phyloP scores from a whole-genome alignment of 2,888 invertebrate species.

The Eupelmus urozonus region DNA sequence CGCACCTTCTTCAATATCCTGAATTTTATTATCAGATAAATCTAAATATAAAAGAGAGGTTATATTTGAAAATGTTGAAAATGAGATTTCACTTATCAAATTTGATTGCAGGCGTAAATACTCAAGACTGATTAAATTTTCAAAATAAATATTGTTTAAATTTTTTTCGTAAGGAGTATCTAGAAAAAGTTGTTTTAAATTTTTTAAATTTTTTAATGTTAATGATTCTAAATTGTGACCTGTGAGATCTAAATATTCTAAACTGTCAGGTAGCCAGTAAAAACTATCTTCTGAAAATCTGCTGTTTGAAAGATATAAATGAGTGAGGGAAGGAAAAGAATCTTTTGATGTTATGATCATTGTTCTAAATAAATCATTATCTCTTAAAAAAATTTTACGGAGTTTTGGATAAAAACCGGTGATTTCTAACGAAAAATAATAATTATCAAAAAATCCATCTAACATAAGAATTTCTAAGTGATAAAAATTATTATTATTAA shows the following conservation, averaged over 20 bases:
- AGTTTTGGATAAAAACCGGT: slow-evolving; percentile 2
- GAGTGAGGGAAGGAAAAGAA: slow-evolving; percentile 27
- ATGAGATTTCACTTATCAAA: slow-evolving; percentile 8
- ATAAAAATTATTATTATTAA: not conserved
- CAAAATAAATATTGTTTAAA: not conserved
- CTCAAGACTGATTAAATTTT: slow-evolving; percentile 29
- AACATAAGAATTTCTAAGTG: slow-evolving; percentile 35
- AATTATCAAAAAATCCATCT: not conserved
- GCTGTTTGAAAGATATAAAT: slow-evolving; percentile 35
- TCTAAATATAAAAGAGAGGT: slow-evolving; percentile 42
- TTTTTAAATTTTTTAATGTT: slow-evolving; percentile 25
- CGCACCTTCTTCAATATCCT: not conserved
- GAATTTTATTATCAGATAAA: slow-evolving; percentile 35
- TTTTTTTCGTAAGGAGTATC: not conserved
- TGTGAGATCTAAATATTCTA: slow-evolving; percentile 44
- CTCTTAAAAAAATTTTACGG: not conserved
- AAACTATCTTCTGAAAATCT: not conserved
- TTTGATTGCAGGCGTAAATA: slow-evolving; percentile 27
- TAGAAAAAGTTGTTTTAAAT: slow-evolving; percentile 2
- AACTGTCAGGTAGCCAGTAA: slow-evolving; percentile 31
- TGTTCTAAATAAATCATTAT: not conserved
- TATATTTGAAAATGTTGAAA: slow-evolving; percentile 12
- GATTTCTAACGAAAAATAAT: not conserved
- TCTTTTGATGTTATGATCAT: not conserved
- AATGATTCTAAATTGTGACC: slow-evolving; percentile 11